Evolutionary conservation across 2,888 invertebrate genomes (phyloP).

Genomic region (Drosophila stalkeri): DNA sequence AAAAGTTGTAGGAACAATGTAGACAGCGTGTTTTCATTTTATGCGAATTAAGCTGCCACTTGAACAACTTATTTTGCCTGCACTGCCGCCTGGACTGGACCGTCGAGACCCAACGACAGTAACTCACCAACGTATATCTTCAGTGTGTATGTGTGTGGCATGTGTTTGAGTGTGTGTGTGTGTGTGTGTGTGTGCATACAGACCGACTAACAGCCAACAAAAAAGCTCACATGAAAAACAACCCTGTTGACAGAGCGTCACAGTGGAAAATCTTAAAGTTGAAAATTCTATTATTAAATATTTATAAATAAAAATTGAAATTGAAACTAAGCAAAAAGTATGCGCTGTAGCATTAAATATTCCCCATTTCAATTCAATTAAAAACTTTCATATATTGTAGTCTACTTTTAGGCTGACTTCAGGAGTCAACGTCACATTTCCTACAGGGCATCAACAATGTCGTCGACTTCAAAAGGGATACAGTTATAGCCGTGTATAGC

Average conservation of each 20-base stretch:
- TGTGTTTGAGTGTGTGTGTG: conserved; percentile 29
- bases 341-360: neutral
- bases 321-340: neutral
- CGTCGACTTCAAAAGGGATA: conserved; percentile 74
- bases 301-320: neutral
- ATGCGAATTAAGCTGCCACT: conserved; percentile 85
- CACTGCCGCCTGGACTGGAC: conserved; percentile 67
- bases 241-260: conserved; percentile 45
- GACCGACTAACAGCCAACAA: conserved; percentile 28
- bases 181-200: conserved; percentile 36
- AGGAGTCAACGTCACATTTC: conserved; percentile 55
- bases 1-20: conserved; percentile 84
- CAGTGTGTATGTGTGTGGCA: conserved; percentile 16
- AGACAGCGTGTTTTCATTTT: conserved; percentile 85
- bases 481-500: conserved; percentile 72
- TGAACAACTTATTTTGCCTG: conserved; percentile 79
- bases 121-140: conserved; percentile 51
- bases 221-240: conserved; percentile 35
- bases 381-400: conserved; percentile 27
- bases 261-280: conserved; percentile 5
- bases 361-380: conserved; percentile 12
- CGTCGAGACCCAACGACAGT: conserved; percentile 54
- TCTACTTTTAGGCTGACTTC: conserved; percentile 65
- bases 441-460: conserved; percentile 67
- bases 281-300: conserved; percentile 8